Conservation (phyloP, 2,888 invertebrate species). For the Muscina levida region DNA sequence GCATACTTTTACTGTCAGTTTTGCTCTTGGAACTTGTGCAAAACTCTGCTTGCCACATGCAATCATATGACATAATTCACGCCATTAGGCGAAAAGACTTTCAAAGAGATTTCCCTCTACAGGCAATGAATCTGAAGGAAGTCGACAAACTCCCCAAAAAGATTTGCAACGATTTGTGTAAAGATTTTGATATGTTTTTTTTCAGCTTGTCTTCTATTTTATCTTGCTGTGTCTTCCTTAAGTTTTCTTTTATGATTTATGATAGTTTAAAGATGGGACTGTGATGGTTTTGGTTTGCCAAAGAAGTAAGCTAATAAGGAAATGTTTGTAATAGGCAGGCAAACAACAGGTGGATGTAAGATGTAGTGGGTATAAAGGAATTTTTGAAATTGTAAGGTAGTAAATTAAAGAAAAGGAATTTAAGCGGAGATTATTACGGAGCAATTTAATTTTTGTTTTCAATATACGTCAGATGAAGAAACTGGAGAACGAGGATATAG, state of each 20-base stretch:
- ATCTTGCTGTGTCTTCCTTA: slow-evolving; percentile 3
- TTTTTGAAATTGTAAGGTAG: slow-evolving; percentile 18
- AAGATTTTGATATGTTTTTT: slow-evolving; percentile 50
- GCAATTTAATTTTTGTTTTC: too few species aligned
- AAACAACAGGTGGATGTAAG: slow-evolving; percentile 57
- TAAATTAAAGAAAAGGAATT: slow-evolving; percentile 12
- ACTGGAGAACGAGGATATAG: too few species aligned
- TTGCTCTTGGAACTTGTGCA: slow-evolving; percentile 18
- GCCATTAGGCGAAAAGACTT: slow-evolving; percentile 65
- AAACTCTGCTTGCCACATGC: slow-evolving; percentile 64
- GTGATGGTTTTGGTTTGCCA: slow-evolving; percentile 3
- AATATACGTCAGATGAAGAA: too few species aligned
- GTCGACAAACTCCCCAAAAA: slow-evolving; percentile 35
- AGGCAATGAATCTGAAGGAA: not conserved
- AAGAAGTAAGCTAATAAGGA: not conserved
- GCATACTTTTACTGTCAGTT: slow-evolving; percentile 63
- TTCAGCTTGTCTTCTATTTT: not conserved
- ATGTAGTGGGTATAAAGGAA: not conserved
- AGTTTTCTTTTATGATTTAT: slow-evolving; percentile 58
- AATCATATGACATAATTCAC: slow-evolving; percentile 65
- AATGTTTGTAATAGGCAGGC: too few species aligned
- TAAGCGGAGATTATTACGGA: too few species aligned
- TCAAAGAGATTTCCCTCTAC: slow-evolving; percentile 22
- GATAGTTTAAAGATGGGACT: too few species aligned
- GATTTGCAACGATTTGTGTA: slow-evolving; percentile 66